Evolutionary conservation across 2,797 vertebrate genomes (phyloP), one percentile per base, ranked within the genome.

Genomic region (Oryzias dopingdopingensis): DNA sequence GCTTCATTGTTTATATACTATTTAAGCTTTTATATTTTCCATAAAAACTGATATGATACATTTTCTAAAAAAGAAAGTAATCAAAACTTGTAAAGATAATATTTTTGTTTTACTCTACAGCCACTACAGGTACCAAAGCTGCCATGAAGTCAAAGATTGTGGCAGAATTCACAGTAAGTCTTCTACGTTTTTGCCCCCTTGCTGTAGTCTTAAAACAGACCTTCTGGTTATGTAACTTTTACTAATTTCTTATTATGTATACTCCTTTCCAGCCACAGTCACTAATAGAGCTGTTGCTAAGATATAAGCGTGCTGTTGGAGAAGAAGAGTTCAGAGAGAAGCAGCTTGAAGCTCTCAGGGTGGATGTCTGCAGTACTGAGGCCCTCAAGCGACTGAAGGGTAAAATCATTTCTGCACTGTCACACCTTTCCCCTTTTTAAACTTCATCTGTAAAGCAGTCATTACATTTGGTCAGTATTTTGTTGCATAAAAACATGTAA

Each of bases 361-460:
- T 98, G 65, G 97, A 99, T 0, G 93, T 96, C 4, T 97, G 95
- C 87, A 98, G 95, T 88, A 93, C 94, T 0, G 97, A 99, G 72
- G 98, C 96, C 0, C 92, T 98, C 1, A 99, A 98, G 64, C 94
- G 95, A 64, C 89, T 99, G 6, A 99, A 99, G 96, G 97, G 97
- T 97, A 2, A 43, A 6, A 24, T 63, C 41, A 47, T 67, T 57
- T 74, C 32, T 54, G 26, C 51, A 53, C 42, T 24, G 24, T 29
- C 48, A 42, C 24, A 55, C 23, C 41, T 53, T 42, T 44, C 24
- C 42, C 13, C 29, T 59, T 14, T 59, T 15, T 14, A 49, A 5
- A 12, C 22, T 17, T 18, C 59, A 48, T 42, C 42, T 49, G 23
- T 24, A 3, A 10, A 37, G 32, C 32, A 37, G 32, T 37, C 8